Evolutionary conservation across 2,888 invertebrate species (phyloP).

Genomic region (Danaus chrysippus): DNA sequence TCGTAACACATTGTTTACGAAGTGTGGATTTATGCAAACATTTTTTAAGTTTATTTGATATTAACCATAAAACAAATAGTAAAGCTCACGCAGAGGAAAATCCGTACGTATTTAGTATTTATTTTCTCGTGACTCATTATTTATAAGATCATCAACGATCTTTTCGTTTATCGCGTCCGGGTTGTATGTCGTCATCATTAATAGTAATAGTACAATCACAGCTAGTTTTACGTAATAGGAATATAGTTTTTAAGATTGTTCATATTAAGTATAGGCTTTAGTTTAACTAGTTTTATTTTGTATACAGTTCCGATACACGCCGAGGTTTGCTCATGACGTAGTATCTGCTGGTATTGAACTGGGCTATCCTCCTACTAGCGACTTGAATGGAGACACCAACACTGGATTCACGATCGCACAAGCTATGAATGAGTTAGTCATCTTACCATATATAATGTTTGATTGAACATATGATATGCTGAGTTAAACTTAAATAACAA

Average conservation of each 20-base stretch:
- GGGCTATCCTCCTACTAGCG: slow-evolving; percentile 80
- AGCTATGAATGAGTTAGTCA: slow-evolving; percentile 77
- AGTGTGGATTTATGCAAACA: too few species aligned
- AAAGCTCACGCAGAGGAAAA: slow-evolving; percentile 5
- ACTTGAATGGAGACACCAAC: slow-evolving; percentile 81
- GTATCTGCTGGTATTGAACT: slow-evolving; percentile 80
- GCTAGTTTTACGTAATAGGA: too few species aligned
- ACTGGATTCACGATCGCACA: slow-evolving; percentile 84
- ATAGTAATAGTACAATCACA: too few species aligned
- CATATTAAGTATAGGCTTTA: too few species aligned
- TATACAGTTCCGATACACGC: slow-evolving; percentile 81
- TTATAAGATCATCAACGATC: background rate
- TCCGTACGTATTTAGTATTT: background rate
- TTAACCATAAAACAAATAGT: background rate
- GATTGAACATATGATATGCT: too few species aligned
- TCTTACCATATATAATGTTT: slow-evolving; percentile 3
- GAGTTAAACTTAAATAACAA: too few species aligned
- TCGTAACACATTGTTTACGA: too few species aligned
- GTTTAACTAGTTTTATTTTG: background rate
- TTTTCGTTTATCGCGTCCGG: background rate
- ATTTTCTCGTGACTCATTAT: background rate
- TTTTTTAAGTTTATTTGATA: background rate
- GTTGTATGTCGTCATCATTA: background rate
- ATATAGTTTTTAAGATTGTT: too few species aligned
- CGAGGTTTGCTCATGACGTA: slow-evolving; percentile 80